Base-by-base conservation (phyloP, 2,888 invertebrate species). In the Amphipoea oculea region DNA sequence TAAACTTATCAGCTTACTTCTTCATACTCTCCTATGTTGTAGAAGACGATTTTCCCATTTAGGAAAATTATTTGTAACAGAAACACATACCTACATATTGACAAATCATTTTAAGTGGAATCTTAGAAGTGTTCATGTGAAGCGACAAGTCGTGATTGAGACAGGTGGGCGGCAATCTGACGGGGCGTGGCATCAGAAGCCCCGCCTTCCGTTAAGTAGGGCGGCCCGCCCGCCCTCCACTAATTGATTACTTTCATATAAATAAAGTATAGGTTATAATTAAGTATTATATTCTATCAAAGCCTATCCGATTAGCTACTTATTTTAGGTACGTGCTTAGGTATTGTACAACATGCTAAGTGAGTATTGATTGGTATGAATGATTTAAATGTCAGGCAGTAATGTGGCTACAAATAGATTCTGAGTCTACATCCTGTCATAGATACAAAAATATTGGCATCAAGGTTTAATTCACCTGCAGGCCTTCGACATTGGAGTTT, bases 181-280 rank as follows among this genome's bases (percentile, higher is more conserved):
- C 2, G 57, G 82, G 90, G 91, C 90, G 90, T 86, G 83, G 78
- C 67, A 1, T 36, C 1, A 2, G 0, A 45, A n/a, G 70, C 69
- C n/a, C 83, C 89, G 87, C 91, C 91, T 68, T 68, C 48, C 78
- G 68, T 29, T 70, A 82, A 80, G 70, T 81, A 79, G 82, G 88
- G 87, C 75, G 79, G 79, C 83, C 77, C 82, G 85, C 86, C 89
- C 86, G 73, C 80, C 82, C 62, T 72, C 42, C 67, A 45, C 75
- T 89, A 88, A 89, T 89, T 89, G 89, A 89, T 86, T 89, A 88
- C 84, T 87, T 87, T 84, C 62, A 82, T 79, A 68, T 77, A 81
- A 78, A 78, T 67, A 80, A 81, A 73, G 75, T 68, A 62, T 75
- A 67, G 72, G 14, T n/a, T 72, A 29, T 77, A 81, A 84, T 86